Conservation (phyloP, 2,113 vertebrate genomes). For the Myxocyprinus asiaticus region DNA sequence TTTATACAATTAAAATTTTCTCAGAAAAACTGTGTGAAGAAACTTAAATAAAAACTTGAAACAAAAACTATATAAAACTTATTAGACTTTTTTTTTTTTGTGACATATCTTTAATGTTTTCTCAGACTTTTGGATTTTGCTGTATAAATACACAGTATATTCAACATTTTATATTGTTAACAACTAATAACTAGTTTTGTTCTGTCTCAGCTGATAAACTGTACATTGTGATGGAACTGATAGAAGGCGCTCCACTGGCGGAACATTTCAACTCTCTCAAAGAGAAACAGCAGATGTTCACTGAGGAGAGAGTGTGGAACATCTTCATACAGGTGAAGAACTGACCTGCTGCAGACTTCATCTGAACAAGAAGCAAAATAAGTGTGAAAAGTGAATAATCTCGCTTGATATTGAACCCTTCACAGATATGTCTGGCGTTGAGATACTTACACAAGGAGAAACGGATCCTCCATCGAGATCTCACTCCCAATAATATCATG, state of each 20-base stretch:
- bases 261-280: slow-evolving; percentile 86
- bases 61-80: too few species aligned
- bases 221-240: slow-evolving; percentile 91
- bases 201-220: slow-evolving; percentile 78
- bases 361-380: neutral
- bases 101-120: too few species aligned
- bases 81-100: too few species aligned
- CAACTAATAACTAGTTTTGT: neutral
- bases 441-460: slow-evolving; percentile 91
- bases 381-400: neutral
- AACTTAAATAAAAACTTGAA: too few species aligned
- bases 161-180: neutral
- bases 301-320: slow-evolving; percentile 86
- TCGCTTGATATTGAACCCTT: slow-evolving; percentile 15
- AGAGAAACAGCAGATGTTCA: slow-evolving; percentile 84
- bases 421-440: slow-evolving; percentile 86
- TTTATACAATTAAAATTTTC: too few species aligned
- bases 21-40: too few species aligned
- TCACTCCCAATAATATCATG: slow-evolving; percentile 88
- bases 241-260: slow-evolving; percentile 82
- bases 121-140: too few species aligned
- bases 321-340: slow-evolving; percentile 87
- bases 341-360: neutral
- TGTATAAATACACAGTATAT: too few species aligned
- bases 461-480: slow-evolving; percentile 85